Conservation (phyloP, 1,140 invertebrate species). For the Wasmannia auropunctata region DNA sequence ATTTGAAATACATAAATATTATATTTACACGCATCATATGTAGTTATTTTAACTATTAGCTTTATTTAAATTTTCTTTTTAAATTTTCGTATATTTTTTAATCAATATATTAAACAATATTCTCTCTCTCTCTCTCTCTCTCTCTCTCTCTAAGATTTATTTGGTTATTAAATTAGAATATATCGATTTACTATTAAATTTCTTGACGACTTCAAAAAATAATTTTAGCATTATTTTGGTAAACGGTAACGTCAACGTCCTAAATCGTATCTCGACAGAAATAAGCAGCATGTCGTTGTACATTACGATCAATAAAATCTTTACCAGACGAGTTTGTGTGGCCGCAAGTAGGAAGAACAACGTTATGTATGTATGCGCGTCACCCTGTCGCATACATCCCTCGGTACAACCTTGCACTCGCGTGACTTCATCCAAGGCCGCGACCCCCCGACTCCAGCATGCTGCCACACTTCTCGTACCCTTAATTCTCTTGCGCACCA, state of each 20-base stretch:
- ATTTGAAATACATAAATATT: neutral
- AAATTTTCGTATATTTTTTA: neutral
- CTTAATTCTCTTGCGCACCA: constrained; percentile 43
- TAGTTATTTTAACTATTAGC: neutral
- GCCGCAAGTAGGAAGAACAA: constrained; percentile 14
- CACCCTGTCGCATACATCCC: constrained; percentile 2
- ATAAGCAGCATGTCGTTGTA: constrained; percentile 25
- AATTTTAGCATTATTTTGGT: neutral
- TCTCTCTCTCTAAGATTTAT: too few species aligned
- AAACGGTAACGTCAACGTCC: constrained; percentile 24
- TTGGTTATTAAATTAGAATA: neutral
- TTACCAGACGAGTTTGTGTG: neutral
- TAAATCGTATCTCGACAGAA: constrained; percentile 33
- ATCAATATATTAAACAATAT: neutral
- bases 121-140: too few species aligned
- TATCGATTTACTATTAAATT: neutral
- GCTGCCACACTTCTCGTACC: constrained; percentile 24
- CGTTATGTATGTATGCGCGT: constrained; percentile 28
- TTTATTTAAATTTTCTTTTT: neutral
- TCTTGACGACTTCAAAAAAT: neutral
- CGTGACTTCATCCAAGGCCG: constrained; percentile 58
- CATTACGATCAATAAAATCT: constrained; percentile 63
- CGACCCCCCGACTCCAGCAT: constrained; percentile 12
- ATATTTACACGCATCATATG: neutral
- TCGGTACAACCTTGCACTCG: constrained; percentile 53